A percentile compares a stretch with the other conserved stretches of the same genome.
phyloP scores from a whole-genome alignment of 1,140 invertebrate species.

The Aphidius gifuensis region DNA sequence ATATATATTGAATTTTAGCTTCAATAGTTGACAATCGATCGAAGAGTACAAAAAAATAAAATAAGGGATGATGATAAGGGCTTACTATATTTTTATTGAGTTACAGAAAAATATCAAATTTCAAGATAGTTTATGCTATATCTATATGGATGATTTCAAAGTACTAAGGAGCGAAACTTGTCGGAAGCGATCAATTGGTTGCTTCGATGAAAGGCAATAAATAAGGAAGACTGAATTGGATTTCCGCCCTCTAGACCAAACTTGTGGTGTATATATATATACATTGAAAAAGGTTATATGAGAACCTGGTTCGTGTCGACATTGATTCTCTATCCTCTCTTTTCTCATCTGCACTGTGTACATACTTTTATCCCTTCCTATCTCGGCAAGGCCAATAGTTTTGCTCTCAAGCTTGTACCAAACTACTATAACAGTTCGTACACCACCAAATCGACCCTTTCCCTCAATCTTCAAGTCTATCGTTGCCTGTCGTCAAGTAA shows the following conservation, averaged over 20 bases:
- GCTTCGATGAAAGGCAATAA: constrained; percentile 32
- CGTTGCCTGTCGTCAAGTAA: constrained; percentile 25
- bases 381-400: background rate
- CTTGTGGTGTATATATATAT: background rate
- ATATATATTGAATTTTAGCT: too few relatives aligned
- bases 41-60: too few relatives aligned
- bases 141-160: too few relatives aligned
- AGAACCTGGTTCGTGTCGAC: background rate
- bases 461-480: constrained; percentile 23
- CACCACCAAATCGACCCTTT: background rate
- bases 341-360: background rate
- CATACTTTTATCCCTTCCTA: background rate
- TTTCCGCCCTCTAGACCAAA: constrained; percentile 19
- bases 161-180: constrained; percentile 19
- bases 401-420: constrained; percentile 18
- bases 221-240: constrained; percentile 34
- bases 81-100: too few relatives aligned
- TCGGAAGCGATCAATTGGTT: constrained; percentile 19
- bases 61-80: too few relatives aligned
- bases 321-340: background rate
- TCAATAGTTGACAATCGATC: too few relatives aligned
- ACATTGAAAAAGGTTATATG: background rate
- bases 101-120: too few relatives aligned
- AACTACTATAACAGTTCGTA: constrained; percentile 11
- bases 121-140: too few relatives aligned